Percentiles rank a stretch among this genome's conserved stretches.
Conservation (phyloP, 2,888 invertebrate species). For the Tetropium fuscum region DNA sequence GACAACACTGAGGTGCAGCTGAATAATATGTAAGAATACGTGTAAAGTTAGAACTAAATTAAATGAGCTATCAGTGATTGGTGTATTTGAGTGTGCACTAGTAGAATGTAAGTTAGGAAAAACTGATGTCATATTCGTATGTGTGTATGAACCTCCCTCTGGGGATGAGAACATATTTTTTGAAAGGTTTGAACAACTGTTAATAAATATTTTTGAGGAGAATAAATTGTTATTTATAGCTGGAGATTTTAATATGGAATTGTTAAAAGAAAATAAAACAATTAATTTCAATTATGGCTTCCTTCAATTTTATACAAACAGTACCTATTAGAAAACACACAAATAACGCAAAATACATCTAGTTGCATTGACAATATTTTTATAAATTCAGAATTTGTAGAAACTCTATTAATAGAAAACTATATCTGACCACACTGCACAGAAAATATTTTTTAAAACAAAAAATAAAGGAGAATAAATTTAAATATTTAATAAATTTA, state of each 20-base stretch:
- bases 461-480: too few relatives aligned
- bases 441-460: too few relatives aligned
- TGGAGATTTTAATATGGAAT: neutral
- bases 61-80: neutral
- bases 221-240: constrained; percentile 5
- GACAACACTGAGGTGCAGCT: constrained; percentile 14
- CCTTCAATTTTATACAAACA: neutral
- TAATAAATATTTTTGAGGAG: neutral
- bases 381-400: too few relatives aligned
- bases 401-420: too few relatives aligned
- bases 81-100: constrained; percentile 11
- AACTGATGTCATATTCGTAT: constrained; percentile 2
- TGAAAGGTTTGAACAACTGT: neutral
- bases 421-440: too few relatives aligned
- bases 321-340: too few relatives aligned
- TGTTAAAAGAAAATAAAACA: neutral
- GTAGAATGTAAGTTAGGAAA: constrained; percentile 3
- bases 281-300: neutral
- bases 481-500: too few relatives aligned
- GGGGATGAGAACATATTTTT: neutral
- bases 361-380: too few relatives aligned
- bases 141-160: too few relatives aligned
- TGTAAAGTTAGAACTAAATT: constrained; percentile 1
- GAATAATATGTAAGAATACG: constrained; percentile 2
- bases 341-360: too few relatives aligned